phyloP scores from a whole-genome alignment of 2,797 vertebrate species.

The Alosa sapidissima region DNA sequence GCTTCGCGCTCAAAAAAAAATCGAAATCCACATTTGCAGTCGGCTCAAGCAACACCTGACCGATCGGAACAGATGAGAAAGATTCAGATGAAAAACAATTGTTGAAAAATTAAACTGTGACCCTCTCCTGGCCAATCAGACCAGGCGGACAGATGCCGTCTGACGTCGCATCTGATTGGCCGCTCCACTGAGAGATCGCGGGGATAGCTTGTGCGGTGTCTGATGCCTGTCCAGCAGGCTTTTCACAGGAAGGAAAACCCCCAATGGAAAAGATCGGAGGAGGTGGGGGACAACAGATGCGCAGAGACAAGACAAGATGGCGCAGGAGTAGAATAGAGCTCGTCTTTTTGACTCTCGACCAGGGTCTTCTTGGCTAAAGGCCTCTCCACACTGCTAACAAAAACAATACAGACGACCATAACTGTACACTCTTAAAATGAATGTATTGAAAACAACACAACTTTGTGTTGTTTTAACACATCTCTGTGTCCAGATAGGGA shows the following conservation, averaged over 20 bases:
- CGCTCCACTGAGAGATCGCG: background rate
- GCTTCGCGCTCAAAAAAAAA: background rate
- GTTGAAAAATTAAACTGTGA: no score
- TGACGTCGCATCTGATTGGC: constrained; percentile 11
- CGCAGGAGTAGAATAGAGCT: no score
- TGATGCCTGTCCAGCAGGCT: background rate
- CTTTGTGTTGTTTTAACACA: no score
- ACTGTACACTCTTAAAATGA: no score
- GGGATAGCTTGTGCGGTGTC: background rate
- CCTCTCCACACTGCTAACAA: background rate
- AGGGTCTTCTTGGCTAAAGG: background rate
- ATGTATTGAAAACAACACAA: no score
- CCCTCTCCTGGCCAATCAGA: background rate
- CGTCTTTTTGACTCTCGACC: background rate
- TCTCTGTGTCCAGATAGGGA: no score
- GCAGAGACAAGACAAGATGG: background rate
- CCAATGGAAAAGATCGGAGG: background rate
- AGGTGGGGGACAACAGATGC: background rate
- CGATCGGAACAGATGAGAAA: no score
- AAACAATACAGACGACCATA: no score
- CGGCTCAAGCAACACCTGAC: background rate
- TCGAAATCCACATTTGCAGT: background rate
- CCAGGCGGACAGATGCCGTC: background rate
- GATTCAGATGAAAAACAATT: no score
- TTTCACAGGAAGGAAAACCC: background rate